These are phyloP conservation scores for Coracopsis vasa DNA, from an alignment of 2,113 vertebrate species.

Conservation along the genomic window DNA sequence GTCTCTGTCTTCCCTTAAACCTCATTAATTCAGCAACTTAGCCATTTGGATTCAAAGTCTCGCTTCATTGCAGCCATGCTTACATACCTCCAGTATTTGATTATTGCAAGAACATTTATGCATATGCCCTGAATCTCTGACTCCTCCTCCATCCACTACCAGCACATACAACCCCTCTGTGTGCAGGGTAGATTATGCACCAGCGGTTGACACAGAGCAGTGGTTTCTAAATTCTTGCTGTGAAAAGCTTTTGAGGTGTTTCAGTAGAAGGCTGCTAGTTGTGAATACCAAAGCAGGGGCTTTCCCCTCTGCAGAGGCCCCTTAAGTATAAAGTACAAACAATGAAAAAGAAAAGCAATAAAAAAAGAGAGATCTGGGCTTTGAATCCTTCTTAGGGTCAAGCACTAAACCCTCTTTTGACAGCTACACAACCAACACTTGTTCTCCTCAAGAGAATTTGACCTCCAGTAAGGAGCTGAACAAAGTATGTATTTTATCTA, in stretches of 20 bases:
- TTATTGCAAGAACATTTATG: neutral
- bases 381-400: slow-evolving; percentile 78
- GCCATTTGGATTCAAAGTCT: neutral
- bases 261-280: slow-evolving; percentile 32
- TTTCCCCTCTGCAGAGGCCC: slow-evolving; percentile 33
- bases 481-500: slow-evolving; percentile 64
- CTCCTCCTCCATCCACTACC: neutral
- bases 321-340: slow-evolving; percentile 72
- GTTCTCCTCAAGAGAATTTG: slow-evolving; percentile 79
- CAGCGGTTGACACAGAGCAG: neutral
- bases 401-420: slow-evolving; percentile 77
- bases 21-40: neutral
- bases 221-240: neutral
- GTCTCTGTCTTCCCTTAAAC: neutral
- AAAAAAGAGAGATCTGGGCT: slow-evolving; percentile 76
- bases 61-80: neutral
- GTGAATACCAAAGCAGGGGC: slow-evolving; percentile 54
- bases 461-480: slow-evolving; percentile 70
- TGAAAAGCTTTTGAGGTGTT: slow-evolving; percentile 20
- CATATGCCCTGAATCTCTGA: rapidly evolving
- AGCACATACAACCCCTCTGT: neutral
- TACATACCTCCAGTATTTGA: neutral
- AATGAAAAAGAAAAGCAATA: slow-evolving; percentile 74
- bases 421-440: slow-evolving; percentile 80
- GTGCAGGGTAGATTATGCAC: neutral